phyloP scores from a whole-genome alignment of 2,113 vertebrate genomes.

The Hippopotamus amphibius region DNA sequence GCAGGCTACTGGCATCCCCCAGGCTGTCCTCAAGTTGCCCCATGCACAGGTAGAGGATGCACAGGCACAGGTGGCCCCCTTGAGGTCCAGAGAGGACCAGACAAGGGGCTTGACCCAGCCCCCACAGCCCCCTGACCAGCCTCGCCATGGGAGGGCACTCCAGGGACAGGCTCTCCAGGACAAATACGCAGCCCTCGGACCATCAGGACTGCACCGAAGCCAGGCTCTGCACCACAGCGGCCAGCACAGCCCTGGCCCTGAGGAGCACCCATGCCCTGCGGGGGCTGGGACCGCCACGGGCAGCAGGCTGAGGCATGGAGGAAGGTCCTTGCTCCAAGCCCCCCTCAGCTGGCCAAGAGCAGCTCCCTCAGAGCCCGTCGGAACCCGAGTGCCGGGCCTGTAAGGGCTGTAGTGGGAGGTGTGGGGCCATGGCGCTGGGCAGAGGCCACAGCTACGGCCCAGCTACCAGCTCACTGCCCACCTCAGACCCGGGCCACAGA shows the following conservation, averaged over 20 bases:
- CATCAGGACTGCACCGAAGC: rapidly evolving
- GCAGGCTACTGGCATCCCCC: neutral
- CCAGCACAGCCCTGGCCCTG: neutral
- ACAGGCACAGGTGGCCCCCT: too few species aligned
- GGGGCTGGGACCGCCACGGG: neutral
- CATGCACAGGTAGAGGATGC: too few species aligned
- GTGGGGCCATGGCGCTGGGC: neutral
- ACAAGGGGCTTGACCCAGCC: neutral
- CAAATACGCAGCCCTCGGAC: neutral
- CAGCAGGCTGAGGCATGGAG: neutral
- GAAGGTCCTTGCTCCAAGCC: neutral
- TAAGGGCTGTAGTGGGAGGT: neutral
- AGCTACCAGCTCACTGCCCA: neutral
- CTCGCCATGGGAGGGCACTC: neutral
- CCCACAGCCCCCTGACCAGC: too few species aligned
- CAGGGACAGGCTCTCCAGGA: neutral
- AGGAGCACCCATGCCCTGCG: neutral
- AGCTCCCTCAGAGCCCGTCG: neutral
- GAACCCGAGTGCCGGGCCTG: neutral
- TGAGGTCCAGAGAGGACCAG: neutral
- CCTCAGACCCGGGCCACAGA: neutral
- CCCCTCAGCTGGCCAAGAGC: neutral
- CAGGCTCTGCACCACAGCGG: too few species aligned
- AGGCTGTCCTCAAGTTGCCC: neutral
- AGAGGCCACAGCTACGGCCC: neutral